Percentiles rank a stretch among this genome's conserved stretches.
These are phyloP conservation scores for Acrocephalus kingi DNA, from an alignment of 2,113 vertebrate genomes.

Conservation along the genomic window DNA sequence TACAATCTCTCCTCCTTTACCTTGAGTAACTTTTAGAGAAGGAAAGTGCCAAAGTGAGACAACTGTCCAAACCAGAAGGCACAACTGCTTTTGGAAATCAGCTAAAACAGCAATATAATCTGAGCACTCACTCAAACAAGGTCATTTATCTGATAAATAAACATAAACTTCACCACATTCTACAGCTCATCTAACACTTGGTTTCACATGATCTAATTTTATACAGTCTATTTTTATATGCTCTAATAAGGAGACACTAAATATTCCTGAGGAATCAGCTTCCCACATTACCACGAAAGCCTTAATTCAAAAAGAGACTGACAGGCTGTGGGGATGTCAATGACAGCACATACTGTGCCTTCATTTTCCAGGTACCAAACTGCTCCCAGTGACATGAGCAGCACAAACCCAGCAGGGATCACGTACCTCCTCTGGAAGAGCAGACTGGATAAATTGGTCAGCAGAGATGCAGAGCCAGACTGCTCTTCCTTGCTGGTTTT, in stretches of 20 bases:
- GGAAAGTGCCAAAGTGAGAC: background rate
- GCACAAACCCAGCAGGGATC: background rate
- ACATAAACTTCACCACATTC: background rate
- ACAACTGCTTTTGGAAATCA: background rate
- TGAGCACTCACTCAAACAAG: background rate
- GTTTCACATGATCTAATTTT: background rate
- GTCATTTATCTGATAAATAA: background rate
- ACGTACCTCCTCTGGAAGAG: slow-evolving; percentile 71
- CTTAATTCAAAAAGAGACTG: background rate
- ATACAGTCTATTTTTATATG: background rate
- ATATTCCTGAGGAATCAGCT: background rate
- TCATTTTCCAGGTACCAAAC: background rate
- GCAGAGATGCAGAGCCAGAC: slow-evolving; percentile 14
- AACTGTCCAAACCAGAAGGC: background rate
- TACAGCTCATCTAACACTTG: background rate
- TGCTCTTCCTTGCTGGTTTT: slow-evolving; percentile 63
- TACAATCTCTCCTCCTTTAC: background rate
- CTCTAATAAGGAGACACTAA: background rate
- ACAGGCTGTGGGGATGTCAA: background rate
- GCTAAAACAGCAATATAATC: background rate
- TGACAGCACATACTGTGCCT: background rate
- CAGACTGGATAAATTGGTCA: slow-evolving; percentile 27
- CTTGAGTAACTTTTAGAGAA: background rate
- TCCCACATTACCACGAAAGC: background rate
- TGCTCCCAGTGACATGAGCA: background rate